Evolutionary conservation across 2,888 invertebrate species (phyloP).

Genomic region (Protonemura montana): DNA sequence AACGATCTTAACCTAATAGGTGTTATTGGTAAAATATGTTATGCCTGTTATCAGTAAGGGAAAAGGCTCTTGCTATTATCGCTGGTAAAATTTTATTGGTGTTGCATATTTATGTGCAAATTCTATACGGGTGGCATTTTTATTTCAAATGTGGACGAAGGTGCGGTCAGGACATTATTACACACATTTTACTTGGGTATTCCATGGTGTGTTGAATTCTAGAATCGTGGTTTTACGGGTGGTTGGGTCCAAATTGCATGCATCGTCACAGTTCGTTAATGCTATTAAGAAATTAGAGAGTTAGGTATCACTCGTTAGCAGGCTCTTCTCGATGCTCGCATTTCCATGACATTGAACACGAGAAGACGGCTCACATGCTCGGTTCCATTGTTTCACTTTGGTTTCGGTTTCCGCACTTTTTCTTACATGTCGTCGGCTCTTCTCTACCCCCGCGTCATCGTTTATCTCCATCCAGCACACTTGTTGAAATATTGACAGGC

Average conservation of each 20-base stretch:
- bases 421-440: background rate
- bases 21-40: too few relatives aligned
- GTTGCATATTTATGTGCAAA: too few relatives aligned
- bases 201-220: constrained; percentile 7
- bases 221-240: constrained; percentile 13
- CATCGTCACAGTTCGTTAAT: constrained; percentile 15
- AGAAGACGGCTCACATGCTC: background rate
- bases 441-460: background rate
- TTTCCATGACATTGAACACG: background rate
- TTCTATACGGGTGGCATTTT: too few relatives aligned
- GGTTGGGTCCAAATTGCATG: constrained; percentile 33
- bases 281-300: constrained; percentile 37
- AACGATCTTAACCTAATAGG: too few relatives aligned
- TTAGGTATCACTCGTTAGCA: background rate
- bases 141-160: background rate
- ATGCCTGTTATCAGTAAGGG: too few relatives aligned
- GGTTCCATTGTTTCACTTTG: constrained; percentile 16
- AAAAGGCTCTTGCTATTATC: too few relatives aligned
- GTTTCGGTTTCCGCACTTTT: background rate
- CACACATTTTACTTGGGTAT: background rate
- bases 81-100: too few relatives aligned
- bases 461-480: background rate
- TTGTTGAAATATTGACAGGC: constrained; percentile 27
- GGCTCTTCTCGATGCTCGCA: background rate
- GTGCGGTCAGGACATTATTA: background rate